Evolutionary conservation across 2,797 vertebrate species (phyloP).

Genomic region (Falco naumanni): DNA sequence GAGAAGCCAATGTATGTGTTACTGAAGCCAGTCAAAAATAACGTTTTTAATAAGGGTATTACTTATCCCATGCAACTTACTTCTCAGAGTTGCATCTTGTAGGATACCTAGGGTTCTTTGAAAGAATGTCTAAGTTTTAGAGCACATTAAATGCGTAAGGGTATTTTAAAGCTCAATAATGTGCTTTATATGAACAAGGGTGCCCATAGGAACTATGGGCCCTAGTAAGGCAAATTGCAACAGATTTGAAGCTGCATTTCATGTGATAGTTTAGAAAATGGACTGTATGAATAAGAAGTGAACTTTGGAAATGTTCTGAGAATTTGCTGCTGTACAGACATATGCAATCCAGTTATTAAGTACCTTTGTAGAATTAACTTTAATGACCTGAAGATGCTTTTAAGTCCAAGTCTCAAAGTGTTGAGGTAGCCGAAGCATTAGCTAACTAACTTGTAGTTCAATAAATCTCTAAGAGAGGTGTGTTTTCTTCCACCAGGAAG

Average conservation of each 20-base stretch:
- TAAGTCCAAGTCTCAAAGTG: background rate
- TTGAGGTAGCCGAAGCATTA: background rate
- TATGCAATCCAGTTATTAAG: background rate
- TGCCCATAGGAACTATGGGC: background rate
- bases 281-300: background rate
- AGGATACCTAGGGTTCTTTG: background rate
- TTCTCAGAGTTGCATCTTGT: background rate
- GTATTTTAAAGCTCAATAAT: background rate
- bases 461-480: background rate
- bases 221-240: background rate
- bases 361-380: background rate
- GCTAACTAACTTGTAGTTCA: background rate
- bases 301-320: background rate
- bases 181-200: background rate
- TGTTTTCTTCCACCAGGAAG: background rate
- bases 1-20: background rate
- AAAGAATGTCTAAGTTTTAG: background rate
- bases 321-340: background rate
- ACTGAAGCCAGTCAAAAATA: background rate
- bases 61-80: background rate
- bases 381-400: background rate
- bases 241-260: background rate
- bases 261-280: background rate
- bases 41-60: background rate
- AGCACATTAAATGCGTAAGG: background rate